Percentiles rank a stretch among this genome's conserved stretches.
These are phyloP conservation scores for Cynaeus angustus DNA, from an alignment of 2,888 invertebrate genomes.

Conservation along the genomic window DNA sequence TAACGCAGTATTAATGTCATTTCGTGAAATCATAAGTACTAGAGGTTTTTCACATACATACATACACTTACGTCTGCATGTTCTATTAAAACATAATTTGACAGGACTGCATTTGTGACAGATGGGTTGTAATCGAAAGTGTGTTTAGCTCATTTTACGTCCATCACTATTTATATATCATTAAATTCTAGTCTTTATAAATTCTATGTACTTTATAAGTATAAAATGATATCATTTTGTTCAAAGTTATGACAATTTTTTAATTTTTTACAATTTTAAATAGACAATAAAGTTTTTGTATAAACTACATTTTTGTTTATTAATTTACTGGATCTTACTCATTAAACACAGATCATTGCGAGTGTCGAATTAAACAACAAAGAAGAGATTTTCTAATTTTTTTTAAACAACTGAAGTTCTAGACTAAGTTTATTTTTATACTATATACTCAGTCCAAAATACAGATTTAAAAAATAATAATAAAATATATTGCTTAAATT, in stretches of 20 bases:
- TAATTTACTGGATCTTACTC: too few species aligned
- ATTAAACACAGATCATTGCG: too few species aligned
- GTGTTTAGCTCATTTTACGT: neutral
- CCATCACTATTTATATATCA: slow-evolving; percentile 25
- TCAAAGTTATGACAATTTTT: neutral
- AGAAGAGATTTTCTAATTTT: too few species aligned
- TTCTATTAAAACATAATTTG: slow-evolving; percentile 1
- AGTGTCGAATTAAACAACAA: too few species aligned
- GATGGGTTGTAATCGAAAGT: neutral
- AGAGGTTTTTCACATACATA: too few species aligned
- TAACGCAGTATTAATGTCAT: slow-evolving; percentile 21
- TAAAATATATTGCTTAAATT: too few species aligned
- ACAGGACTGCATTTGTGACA: neutral
- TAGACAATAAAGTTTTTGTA: too few species aligned
- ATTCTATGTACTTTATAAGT: slow-evolving; percentile 21
- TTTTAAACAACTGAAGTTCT: too few species aligned
- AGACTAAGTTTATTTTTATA: too few species aligned
- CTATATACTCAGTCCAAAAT: too few species aligned
- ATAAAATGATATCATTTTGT: neutral
- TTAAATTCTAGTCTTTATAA: slow-evolving; percentile 23
- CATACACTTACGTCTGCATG: neutral
- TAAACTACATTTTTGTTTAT: too few species aligned
- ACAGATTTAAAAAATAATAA: too few species aligned
- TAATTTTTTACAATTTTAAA: slow-evolving; percentile 2
- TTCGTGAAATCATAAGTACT: neutral